These are phyloP conservation scores for Apodemia duryi DNA, from an alignment of 2,888 invertebrate genomes.

Conservation along the genomic window DNA sequence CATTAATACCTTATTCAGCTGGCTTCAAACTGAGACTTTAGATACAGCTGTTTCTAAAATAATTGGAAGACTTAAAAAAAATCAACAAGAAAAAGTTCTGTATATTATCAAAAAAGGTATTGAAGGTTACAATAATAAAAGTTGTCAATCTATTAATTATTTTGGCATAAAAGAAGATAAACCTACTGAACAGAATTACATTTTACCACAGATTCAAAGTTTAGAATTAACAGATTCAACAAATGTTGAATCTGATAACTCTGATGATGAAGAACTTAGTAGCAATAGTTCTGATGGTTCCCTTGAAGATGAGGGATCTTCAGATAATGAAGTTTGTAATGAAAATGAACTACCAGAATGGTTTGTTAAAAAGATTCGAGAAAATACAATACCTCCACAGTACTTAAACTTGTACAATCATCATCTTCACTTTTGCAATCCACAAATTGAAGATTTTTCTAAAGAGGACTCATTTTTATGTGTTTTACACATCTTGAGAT, in stretches of 20 bases:
- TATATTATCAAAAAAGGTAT: conserved; percentile 81
- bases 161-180: conserved; percentile 57
- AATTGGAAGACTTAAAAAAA: conserved; percentile 79
- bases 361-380: conserved; percentile 82
- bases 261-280: conserved; percentile 34
- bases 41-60: conserved; percentile 85
- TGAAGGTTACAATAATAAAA: conserved; percentile 80
- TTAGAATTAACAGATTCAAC: conserved; percentile 22
- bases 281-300: conserved; percentile 32
- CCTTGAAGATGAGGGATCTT: conserved; percentile 30
- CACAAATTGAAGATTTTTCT: conserved; percentile 85
- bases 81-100: conserved; percentile 72
- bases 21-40: conserved; percentile 86
- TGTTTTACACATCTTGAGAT: conserved; percentile 80
- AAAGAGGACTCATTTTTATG: conserved; percentile 80
- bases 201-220: conserved; percentile 33
- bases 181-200: conserved; percentile 25
- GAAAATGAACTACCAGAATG: conserved; percentile 56
- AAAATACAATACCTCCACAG: conserved; percentile 80
- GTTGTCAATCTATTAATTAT: conserved; percentile 79
- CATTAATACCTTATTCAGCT: conserved; percentile 85
- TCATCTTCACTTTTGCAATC: conserved; percentile 81
- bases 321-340: conserved; percentile 27
- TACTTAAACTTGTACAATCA: conserved; percentile 85
- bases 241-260: conserved; percentile 33